phyloP scores from a whole-genome alignment of 2,888 invertebrate species.

The Lochmaea crataegi region DNA sequence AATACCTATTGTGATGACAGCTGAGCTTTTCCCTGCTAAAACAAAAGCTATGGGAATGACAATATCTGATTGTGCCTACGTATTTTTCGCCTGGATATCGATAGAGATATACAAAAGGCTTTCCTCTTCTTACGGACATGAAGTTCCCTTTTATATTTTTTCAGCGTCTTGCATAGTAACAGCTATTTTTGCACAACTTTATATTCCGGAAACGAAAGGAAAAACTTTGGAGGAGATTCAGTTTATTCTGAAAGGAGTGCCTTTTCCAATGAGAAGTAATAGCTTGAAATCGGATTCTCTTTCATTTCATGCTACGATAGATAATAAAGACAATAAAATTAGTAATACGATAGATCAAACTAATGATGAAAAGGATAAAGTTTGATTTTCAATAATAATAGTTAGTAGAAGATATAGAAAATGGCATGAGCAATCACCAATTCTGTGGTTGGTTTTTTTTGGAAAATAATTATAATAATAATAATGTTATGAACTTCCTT shows the following conservation, averaged over 20 bases:
- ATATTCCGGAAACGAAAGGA: constrained; percentile 61
- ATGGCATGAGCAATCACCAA: too few relatives aligned
- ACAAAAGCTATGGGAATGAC: constrained; percentile 64
- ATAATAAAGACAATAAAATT: constrained; percentile 25
- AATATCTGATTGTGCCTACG: constrained; percentile 59
- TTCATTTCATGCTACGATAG: constrained; percentile 20
- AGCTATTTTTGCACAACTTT: constrained; percentile 57
- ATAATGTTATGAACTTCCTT: too few relatives aligned
- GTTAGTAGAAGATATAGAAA: too few relatives aligned
- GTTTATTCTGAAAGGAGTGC: constrained; percentile 58
- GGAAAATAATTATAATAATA: too few relatives aligned
- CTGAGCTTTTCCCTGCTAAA: constrained; percentile 62
- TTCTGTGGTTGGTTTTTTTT: too few relatives aligned
- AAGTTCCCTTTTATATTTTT: constrained; percentile 61
- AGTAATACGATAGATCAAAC: neutral
- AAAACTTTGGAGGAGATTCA: constrained; percentile 62
- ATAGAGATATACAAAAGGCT: constrained; percentile 58
- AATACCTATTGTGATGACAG: constrained; percentile 62
- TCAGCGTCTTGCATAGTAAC: constrained; percentile 56
- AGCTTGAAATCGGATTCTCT: constrained; percentile 39
- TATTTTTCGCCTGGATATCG: constrained; percentile 57
- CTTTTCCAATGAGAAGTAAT: constrained; percentile 43
- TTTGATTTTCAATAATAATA: neutral
- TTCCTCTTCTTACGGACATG: constrained; percentile 53
- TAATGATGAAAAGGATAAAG: neutral